Base-by-base conservation (phyloP, 2,797 vertebrate species). In the Cacajao melanocephalus region DNA sequence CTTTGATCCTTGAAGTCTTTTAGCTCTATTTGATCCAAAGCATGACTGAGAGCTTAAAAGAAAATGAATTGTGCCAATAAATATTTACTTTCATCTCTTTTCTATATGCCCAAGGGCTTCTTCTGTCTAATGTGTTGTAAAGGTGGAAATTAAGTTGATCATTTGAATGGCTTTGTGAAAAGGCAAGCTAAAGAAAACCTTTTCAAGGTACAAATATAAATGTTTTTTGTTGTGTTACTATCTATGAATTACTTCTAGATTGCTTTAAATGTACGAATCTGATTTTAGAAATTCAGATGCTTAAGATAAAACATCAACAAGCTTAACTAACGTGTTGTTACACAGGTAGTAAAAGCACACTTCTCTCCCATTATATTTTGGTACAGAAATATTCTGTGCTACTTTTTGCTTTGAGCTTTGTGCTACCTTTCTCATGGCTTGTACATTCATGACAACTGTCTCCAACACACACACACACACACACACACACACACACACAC, bases 71-170 rank as follows among this genome's bases (percentile, higher is more conserved):
- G 12, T 75, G 70, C 70, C 94, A 84, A 94, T 94, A 98, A 97
- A 93, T 97, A 96, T 97, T 97, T 97, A 94, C 97, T 97, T 97
- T 90, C 87, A 89, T 97, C 92, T 95, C 67, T 93, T 85, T 84
- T 50, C 86, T 48, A 2, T 76, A 75, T 46, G 82, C 72, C 88
- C 33, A 82, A 73, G 64, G 81, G 75, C 36, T 67, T 11, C 73
- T 92, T 84, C 48, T 52, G 17, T 76, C 73, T 75, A 86, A 86
- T 95, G 61, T 20, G 24, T 64, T 88, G 90, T 94, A 88, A 94
- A 90, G 52, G 36, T 78, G 46, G 70, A 95, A 89, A 95, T 97
- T 61, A 94, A 78, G 14, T 55, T 46, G 55, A 89, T 96, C 58
- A 39, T 91, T 86, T 57, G 41, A 96, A 95, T 78, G 46, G 50